Conservation (phyloP, 1,140 invertebrate genomes). For the Drosophila auraria region DNA sequence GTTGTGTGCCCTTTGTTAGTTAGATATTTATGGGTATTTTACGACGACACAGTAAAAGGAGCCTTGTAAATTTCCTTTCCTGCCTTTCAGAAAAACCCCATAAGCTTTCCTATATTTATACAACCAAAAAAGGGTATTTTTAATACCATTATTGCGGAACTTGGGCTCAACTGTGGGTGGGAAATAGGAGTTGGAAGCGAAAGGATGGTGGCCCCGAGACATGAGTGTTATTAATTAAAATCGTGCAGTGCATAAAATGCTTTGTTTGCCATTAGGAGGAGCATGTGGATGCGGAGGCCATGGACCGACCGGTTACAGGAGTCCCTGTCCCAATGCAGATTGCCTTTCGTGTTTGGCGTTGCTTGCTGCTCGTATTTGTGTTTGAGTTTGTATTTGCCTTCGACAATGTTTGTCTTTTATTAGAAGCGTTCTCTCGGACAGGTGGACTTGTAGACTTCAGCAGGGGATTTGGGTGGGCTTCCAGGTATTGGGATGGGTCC, state of each 20-base stretch:
- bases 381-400: constrained; percentile 63
- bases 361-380: constrained; percentile 24
- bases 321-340: constrained; percentile 34
- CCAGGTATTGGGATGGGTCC: neutral
- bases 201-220: constrained; percentile 13
- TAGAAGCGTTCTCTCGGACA: constrained; percentile 60
- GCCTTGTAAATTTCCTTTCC: neutral
- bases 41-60: constrained; percentile 5
- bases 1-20: neutral
- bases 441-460: constrained; percentile 13
- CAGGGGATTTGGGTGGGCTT: neutral
- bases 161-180: neutral
- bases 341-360: constrained; percentile 36
- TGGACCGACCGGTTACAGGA: neutral
- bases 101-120: neutral
- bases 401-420: constrained; percentile 74
- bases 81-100: neutral
- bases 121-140: constrained; percentile 30
- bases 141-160: constrained; percentile 17
- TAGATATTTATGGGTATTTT: constrained; percentile 21
- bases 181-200: constrained; percentile 1
- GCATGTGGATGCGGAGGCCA: neutral
- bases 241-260: constrained; percentile 80
- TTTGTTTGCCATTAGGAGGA: constrained; percentile 52
- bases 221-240: constrained; percentile 84